Base-by-base conservation (phyloP, 2,888 invertebrate species). In the Microchrysa polita region DNA sequence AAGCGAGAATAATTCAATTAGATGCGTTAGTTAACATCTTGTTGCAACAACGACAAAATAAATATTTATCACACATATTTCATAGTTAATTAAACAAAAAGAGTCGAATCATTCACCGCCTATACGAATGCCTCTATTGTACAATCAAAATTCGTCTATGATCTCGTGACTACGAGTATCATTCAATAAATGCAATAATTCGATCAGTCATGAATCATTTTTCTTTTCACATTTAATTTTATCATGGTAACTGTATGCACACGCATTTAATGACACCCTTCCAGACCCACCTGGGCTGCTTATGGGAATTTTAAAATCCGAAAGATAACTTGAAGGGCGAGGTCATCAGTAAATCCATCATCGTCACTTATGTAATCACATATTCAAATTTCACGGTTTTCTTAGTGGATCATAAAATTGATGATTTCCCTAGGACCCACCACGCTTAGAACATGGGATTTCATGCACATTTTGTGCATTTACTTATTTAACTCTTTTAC, bases 281-380 rank as follows among this genome's bases (percentile, higher is more conserved):
- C 60, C 5, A 40, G 18, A 40, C 18, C 40, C 40, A 61, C 22
- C 40, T 40, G 18, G 40, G 5, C 12, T 12, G 27, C 7, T n/a
- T n/a, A 2, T 12, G 5, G 48, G 14, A 48, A 48, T 48, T 7
- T 20, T 23, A 59, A 22, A 27, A 59, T n/a, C 27, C 5, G 23
- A 40, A 40, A 34, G 40, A 61, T 4, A 12, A 61, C 44, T 23
- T 44, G 9, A 44, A 65, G 65, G 65, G 65, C 65, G 48, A 65
- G 65, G 65, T 65, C 65, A 65, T 12, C 65, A 48, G 65, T 22
- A 65, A 65, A 65, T 65, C 65, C 65, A 65, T 65, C 65, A 61
- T 48, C 65, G 22, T 65, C 65, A 18, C 42, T 34, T 23, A 60
- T 60, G n/a, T 65, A 12, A n/a, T 22, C 61, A 40, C 9, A 48